Conservation (phyloP, 1,140 invertebrate genomes). For the Pissodes strobi region DNA sequence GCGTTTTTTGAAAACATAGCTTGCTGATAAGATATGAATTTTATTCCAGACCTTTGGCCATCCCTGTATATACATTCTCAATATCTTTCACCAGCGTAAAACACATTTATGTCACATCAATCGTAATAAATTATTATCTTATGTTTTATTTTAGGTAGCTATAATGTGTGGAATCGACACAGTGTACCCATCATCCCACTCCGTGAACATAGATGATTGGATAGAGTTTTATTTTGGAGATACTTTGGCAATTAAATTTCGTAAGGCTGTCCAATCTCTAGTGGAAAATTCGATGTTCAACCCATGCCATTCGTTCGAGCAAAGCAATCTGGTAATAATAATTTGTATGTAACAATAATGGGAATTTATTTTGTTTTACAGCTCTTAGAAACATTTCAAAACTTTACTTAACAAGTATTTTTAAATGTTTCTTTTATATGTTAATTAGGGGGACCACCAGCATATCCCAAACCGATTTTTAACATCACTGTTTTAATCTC, state of each 20-base stretch:
- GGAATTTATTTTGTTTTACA: slow-evolving; percentile 59
- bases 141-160: slow-evolving; percentile 51
- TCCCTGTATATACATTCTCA: too few species aligned
- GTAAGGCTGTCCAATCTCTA: slow-evolving; percentile 79
- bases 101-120: too few species aligned
- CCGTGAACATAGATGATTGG: slow-evolving; percentile 60
- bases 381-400: slow-evolving; percentile 40
- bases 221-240: slow-evolving; percentile 39
- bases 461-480: too few species aligned
- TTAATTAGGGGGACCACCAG: too few species aligned
- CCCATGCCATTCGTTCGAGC: slow-evolving; percentile 67
- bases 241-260: slow-evolving; percentile 52
- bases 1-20: too few species aligned
- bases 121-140: too few species aligned
- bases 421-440: too few species aligned
- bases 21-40: too few species aligned
- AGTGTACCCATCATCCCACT: slow-evolving; percentile 19
- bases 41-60: too few species aligned
- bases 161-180: slow-evolving; percentile 54
- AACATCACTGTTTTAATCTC: too few species aligned
- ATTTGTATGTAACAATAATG: slow-evolving; percentile 73
- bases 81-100: too few species aligned
- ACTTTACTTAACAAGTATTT: too few species aligned
- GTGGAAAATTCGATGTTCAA: slow-evolving; percentile 74
- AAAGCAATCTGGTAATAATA: slow-evolving; percentile 67